Base-by-base conservation (phyloP, 2,888 invertebrate species). In the Meghimatium bilineatum region DNA sequence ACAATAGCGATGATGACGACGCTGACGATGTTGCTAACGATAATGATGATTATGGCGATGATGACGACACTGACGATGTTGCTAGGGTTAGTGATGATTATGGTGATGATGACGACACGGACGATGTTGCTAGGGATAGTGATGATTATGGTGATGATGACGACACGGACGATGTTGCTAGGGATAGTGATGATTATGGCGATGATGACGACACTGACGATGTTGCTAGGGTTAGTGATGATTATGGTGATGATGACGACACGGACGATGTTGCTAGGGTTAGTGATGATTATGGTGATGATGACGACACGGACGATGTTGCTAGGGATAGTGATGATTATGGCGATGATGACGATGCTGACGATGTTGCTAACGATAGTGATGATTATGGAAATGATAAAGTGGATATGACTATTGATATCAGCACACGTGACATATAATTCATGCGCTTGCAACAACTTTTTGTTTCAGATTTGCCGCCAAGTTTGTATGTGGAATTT, bases 401-500 rank as follows among this genome's bases (percentile, higher is more conserved):
- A 34, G n/a, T n/a, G n/a, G n/a, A n/a, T n/a, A n/a, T n/a, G n/a
- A n/a, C n/a, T n/a, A n/a, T n/a, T n/a, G 10, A 17, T 56, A 20
- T 12, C 17, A 56, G 20, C 56, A 56, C 17, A 17, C 56, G 8
- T 6, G n/a, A 8, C 6, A 1, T n/a, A 6, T 63, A 26, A 63
- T n/a, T n/a, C n/a, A n/a, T n/a, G n/a, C n/a, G n/a, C n/a, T n/a
- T n/a, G n/a, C n/a, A n/a, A n/a, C n/a, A n/a, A n/a, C 29, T 49
- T 26, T 63, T 20, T 71, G 5, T 74, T n/a, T 34, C 49, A 95
- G 95, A 87, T 97, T 97, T 92, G 96, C 98, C 0, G 97, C 99
- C 0, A 95, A 97, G 87, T 95, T 99, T 90, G 95, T 99, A 67
- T 96, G 96, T 87, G 98, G 97, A 83, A 95, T 98, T 75, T 94